Base-by-base conservation (phyloP, 2,797 vertebrate species). In the Borostomias antarcticus region DNA sequence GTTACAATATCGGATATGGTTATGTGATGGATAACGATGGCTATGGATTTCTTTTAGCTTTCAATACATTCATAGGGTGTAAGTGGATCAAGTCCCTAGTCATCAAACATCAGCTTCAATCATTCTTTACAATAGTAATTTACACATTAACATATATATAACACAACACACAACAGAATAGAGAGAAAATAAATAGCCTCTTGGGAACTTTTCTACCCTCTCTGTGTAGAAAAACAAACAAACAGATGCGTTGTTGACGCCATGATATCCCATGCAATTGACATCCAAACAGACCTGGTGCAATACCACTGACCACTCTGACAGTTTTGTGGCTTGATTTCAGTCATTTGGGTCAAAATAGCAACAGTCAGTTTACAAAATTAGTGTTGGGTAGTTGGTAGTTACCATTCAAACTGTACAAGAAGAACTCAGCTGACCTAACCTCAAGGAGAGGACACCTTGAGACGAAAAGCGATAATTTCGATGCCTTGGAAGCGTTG, bases 111-210 rank as follows among this genome's bases (percentile, higher is more conserved):
- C 59, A 76, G 58, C 1, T 63, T 69, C 80, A 87, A 76, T 88
- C 80, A 87, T 80, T 87, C 83, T 82, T 77, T 84, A 84, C 83
- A 89, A 87, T 74, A 83, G 78, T 79, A 59, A 86, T 87, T 88
- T 84, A 87, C 83, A 89, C 75, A 66, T 72, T 62, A 73, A 80
- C 81, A 82, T 73, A 82, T n/a, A 78, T 85, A 86, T 52, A 58
- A 33, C 35, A 70, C 75, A 89, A 73, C 81, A 86, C 77, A 81
- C 65, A 72, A 72, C 35, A 1, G 67, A 84, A 62, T 11, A 57
- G 26, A 75, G 33, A 40, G 28, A 52, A 40, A 54, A 81, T 75
- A 65, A 52, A 81, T 74, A 64, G 70, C 74, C 77, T 82, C 76
- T 58, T 59, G 30, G 26, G 30, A 53, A 54, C 40, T 29, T 68